Percentiles rank a stretch among this genome's conserved stretches.
phyloP scores from a whole-genome alignment of 2,113 vertebrate species.

The Ahaetulla prasina region DNA sequence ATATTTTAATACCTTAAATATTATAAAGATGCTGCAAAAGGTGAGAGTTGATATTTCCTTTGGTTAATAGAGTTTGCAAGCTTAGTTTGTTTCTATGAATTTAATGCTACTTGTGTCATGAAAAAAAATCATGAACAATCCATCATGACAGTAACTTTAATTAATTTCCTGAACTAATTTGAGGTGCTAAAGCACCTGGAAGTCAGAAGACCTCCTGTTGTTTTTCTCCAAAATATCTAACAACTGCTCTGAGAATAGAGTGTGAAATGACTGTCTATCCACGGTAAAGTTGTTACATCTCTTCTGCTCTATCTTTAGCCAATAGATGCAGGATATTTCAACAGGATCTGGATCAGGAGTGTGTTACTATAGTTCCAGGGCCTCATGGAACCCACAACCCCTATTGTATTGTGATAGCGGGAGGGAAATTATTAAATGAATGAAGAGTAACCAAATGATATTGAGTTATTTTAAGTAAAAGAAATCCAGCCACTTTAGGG shows the following conservation, averaged over 20 bases:
- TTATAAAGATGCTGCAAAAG: background rate
- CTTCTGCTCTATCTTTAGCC: background rate
- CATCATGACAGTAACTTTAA: background rate
- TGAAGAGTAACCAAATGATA: background rate
- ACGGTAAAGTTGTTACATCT: background rate
- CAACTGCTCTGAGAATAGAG: background rate
- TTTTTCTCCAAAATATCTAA: background rate
- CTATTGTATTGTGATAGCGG: background rate
- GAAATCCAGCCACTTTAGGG: background rate
- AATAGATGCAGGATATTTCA: conserved; percentile 3
- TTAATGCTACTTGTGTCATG: background rate
- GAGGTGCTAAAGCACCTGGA: background rate
- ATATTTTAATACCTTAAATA: too few species aligned
- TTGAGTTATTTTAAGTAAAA: background rate
- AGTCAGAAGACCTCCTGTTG: background rate
- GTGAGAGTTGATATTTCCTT: background rate
- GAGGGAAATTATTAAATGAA: background rate
- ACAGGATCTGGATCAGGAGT: background rate
- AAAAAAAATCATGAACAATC: background rate
- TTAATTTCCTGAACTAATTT: background rate
- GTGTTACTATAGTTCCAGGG: background rate
- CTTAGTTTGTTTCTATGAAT: accelerated
- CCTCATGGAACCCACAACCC: background rate
- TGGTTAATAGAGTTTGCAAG: background rate
- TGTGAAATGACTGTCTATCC: background rate